A percentile compares a stretch with the other conserved stretches of the same genome.
Evolutionary conservation across 2,113 vertebrate species (phyloP).

Genomic region (Lepidothrix coronata): DNA sequence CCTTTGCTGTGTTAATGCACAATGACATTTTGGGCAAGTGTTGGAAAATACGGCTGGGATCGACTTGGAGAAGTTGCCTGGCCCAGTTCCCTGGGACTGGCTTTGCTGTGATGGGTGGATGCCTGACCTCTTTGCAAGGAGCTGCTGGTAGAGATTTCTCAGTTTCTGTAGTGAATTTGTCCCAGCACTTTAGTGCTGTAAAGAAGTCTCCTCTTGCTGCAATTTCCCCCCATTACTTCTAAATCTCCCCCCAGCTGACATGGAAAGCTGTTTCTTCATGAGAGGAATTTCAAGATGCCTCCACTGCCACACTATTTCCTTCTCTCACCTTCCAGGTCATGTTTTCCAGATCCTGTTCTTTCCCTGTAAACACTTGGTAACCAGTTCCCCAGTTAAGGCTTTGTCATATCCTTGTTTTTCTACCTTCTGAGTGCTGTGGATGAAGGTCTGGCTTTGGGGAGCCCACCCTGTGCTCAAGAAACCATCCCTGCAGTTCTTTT

Average conservation of each 20-base stretch:
- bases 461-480: not conserved
- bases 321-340: not conserved
- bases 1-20: not conserved
- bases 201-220: not conserved
- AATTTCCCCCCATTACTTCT: not conserved
- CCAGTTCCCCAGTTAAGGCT: not conserved
- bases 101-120: not conserved
- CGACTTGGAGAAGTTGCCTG: not conserved
- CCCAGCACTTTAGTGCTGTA: not conserved
- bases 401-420: not conserved
- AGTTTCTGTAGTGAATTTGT: not conserved
- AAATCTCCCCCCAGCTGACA: not conserved
- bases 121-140: not conserved
- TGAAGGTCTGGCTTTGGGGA: not conserved
- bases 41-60: not conserved
- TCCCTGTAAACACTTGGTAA: not conserved
- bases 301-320: not conserved
- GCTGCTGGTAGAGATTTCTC: not conserved
- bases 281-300: not conserved
- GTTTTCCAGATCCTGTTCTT: not conserved
- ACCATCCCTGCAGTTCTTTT: not conserved
- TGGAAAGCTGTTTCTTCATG: not conserved
- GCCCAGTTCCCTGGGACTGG: not conserved
- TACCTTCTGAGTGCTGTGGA: not conserved
- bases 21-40: not conserved